A percentile compares a stretch with the other conserved stretches of the same genome.
Evolutionary conservation across 1,140 invertebrate species (phyloP).

Genomic region (Drosophila orena): DNA sequence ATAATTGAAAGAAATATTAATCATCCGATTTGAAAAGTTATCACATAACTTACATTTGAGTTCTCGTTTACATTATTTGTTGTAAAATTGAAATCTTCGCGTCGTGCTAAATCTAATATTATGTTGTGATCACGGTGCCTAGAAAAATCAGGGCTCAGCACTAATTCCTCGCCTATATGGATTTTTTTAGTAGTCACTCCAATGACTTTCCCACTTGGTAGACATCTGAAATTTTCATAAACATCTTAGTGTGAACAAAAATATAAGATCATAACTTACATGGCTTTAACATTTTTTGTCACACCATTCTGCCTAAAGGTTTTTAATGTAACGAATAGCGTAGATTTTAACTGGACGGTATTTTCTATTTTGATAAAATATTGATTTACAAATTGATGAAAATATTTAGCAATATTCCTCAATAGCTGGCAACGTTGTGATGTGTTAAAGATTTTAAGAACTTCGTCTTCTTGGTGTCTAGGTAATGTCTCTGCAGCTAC

Average conservation of each 20-base stretch:
- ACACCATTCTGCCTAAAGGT: constrained; percentile 12
- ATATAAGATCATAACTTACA: constrained; percentile 9
- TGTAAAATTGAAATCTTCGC: constrained; percentile 6
- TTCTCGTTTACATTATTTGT: neutral
- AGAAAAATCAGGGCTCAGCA: constrained; percentile 7
- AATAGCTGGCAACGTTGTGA: constrained; percentile 38
- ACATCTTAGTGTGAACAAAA: neutral
- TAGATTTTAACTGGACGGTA: constrained; percentile 26
- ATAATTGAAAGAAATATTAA: neutral
- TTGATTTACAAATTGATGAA: constrained; percentile 34
- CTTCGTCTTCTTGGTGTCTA: neutral
- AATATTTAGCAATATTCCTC: constrained; percentile 9
- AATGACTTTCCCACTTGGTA: constrained; percentile 11
- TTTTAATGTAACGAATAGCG: constrained; percentile 26
- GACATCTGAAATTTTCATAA: constrained; percentile 6
- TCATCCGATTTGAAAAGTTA: neutral
- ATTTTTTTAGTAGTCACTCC: constrained; percentile 17
- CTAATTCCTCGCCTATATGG: constrained; percentile 28
- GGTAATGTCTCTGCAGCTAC: neutral
- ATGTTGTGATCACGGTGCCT: constrained; percentile 1
- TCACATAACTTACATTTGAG: neutral
- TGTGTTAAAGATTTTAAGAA: constrained; percentile 18
- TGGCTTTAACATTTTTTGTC: constrained; percentile 31
- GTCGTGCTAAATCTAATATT: neutral
- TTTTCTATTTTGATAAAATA: constrained; percentile 28